These are phyloP conservation scores for Psilanteris sp. DNA, from an alignment of 1,140 invertebrate genomes.

Conservation along the genomic window DNA sequence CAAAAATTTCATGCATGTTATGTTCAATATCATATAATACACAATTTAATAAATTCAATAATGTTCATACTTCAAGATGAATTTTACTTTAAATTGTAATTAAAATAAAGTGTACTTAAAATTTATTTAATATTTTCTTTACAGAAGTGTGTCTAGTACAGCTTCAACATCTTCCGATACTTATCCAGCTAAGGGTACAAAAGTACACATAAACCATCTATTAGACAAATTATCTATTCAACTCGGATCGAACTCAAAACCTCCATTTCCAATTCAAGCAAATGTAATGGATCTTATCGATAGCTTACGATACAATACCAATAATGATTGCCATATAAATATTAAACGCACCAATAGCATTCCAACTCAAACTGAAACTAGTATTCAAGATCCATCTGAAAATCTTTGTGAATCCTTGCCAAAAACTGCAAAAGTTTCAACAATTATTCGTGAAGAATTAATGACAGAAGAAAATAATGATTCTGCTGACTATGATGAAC, in stretches of 20 bases:
- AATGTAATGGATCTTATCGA: constrained; percentile 68
- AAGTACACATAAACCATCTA: constrained; percentile 73
- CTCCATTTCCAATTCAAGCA: constrained; percentile 62
- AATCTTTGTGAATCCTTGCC: neutral
- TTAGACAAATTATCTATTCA: constrained; percentile 73
- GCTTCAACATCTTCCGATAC: constrained; percentile 24
- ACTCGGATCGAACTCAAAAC: constrained; percentile 51
- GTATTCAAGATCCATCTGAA: neutral
- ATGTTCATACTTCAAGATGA: no score
- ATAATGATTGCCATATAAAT: constrained; percentile 31
- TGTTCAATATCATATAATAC: no score
- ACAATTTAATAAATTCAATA: no score
- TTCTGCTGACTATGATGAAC: constrained; percentile 65
- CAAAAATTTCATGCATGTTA: no score
- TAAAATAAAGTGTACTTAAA: no score
- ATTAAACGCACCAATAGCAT: constrained; percentile 48
- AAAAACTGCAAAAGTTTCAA: constrained; percentile 65
- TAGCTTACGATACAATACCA: constrained; percentile 57
- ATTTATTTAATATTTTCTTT: neutral
- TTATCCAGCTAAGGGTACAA: constrained; percentile 70
- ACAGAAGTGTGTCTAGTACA: constrained; percentile 8
- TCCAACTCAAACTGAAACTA: constrained; percentile 64
- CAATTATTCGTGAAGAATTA: constrained; percentile 72
- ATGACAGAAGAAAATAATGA: constrained; percentile 69
- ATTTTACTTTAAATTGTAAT: no score